phyloP scores from a whole-genome alignment of 2,888 invertebrate species.

The Portevinia maculata region DNA sequence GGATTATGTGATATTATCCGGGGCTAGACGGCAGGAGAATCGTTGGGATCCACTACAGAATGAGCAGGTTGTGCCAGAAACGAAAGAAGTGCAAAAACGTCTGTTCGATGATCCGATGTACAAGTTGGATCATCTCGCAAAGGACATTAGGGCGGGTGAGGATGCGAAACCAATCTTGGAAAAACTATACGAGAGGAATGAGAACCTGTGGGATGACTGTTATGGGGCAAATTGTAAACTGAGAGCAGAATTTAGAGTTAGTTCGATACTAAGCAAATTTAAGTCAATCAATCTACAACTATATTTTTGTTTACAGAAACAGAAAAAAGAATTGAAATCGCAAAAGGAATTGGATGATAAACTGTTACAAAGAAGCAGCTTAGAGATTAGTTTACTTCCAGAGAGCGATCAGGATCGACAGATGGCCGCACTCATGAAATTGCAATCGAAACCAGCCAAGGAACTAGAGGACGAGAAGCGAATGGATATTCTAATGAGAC shows the following conservation, averaged over 20 bases:
- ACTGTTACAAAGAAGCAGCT: conserved; percentile 89
- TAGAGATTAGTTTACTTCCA: conserved; percentile 90
- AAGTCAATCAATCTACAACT: conserved; percentile 25
- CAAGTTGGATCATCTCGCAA: conserved; percentile 95
- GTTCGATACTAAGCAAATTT: conserved; percentile 68
- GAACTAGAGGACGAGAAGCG: conserved; percentile 84
- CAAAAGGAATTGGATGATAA: conserved; percentile 87
- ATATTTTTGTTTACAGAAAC: conserved; percentile 83
- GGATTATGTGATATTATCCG: conserved; percentile 97
- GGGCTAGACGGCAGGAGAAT: conserved; percentile 97
- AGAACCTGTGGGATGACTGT: conserved; percentile 94
- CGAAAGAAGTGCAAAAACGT: conserved; percentile 94
- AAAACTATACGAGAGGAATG: conserved; percentile 90
- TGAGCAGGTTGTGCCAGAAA: conserved; percentile 96
- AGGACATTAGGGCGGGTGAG: conserved; percentile 89
- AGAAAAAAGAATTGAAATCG: conserved; percentile 90
- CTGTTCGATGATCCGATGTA: conserved; percentile 99
- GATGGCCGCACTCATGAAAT: conserved; percentile 89
- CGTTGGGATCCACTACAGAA: conserved; percentile 99
- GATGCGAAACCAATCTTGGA: conserved; percentile 89
- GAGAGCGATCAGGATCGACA: conserved; percentile 92
- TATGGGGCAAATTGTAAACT: conserved; percentile 95
- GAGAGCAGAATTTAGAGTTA: conserved; percentile 93
- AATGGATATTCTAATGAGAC: conserved; percentile 84
- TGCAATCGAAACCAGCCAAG: conserved; percentile 86